A percentile compares a stretch with the other conserved stretches of the same genome.
phyloP scores from a whole-genome alignment of 2,113 vertebrate genomes.

The Epinephelus moara region DNA sequence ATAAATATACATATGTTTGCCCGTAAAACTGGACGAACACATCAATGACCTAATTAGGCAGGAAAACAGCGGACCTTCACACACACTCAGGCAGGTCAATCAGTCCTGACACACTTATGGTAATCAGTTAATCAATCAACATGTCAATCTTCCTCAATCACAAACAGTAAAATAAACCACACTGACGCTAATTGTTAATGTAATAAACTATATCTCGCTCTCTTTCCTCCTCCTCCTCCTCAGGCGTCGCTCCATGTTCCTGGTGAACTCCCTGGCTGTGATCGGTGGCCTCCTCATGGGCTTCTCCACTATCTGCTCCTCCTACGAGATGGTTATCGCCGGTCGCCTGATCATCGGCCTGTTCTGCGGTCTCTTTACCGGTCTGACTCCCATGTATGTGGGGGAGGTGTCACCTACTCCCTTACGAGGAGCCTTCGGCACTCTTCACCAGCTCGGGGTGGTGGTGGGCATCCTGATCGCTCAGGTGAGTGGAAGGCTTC shows the following conservation, averaged over 20 bases:
- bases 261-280: slow-evolving; percentile 90
- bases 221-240: not conserved
- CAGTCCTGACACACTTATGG: not conserved
- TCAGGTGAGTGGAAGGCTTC: slow-evolving; percentile 85
- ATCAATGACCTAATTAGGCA: not conserved
- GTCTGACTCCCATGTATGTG: slow-evolving; percentile 97
- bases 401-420: slow-evolving; percentile 93
- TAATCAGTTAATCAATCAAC: slow-evolving; percentile 13
- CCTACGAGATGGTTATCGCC: slow-evolving; percentile 93
- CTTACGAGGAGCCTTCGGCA: slow-evolving; percentile 93
- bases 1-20: not conserved
- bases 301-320: slow-evolving; percentile 86
- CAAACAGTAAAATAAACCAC: not conserved
- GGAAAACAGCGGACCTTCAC: slow-evolving; percentile 8
- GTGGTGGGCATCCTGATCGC: slow-evolving; percentile 96
- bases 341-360: slow-evolving; percentile 92
- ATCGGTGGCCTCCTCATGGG: slow-evolving; percentile 91
- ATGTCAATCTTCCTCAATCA: not conserved
- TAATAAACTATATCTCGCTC: not conserved
- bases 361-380: slow-evolving; percentile 95
- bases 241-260: slow-evolving; percentile 95
- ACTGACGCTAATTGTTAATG: not conserved
- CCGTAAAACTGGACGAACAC: not conserved
- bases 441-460: slow-evolving; percentile 95
- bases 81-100: not conserved